Evolutionary conservation across 2,113 vertebrate species (phyloP).

Genomic region (Bungarus multicinctus): DNA sequence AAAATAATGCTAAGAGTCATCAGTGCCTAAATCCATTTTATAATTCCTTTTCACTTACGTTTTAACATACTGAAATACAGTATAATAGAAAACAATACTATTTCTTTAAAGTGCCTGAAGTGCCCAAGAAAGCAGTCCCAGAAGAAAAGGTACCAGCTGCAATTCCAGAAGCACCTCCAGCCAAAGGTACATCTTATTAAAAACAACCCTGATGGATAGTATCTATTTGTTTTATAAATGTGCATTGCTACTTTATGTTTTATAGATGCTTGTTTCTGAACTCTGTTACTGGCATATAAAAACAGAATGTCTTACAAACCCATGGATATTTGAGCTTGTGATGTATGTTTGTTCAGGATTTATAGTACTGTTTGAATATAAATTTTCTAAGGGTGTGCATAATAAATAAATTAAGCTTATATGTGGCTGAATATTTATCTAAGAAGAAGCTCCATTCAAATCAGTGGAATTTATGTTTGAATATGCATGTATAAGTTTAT

Average conservation of each 20-base stretch:
- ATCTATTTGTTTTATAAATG: background rate
- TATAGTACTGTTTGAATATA: background rate
- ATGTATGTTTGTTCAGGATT: background rate
- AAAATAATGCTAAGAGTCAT: background rate
- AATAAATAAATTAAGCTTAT: background rate
- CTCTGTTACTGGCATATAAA: background rate
- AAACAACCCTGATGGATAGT: background rate
- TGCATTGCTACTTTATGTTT: background rate
- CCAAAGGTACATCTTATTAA: conserved; percentile 46
- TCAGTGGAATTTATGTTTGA: background rate
- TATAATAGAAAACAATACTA: conserved; percentile 41
- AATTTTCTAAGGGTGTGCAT: background rate
- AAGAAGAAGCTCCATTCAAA: background rate
- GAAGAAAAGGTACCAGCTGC: conserved; percentile 33
- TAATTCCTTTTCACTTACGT: background rate
- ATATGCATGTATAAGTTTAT: background rate
- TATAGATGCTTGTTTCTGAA: background rate
- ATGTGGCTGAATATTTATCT: background rate
- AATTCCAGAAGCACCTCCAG: conserved; percentile 41
- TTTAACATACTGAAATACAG: conserved; percentile 15
- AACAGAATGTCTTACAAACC: background rate
- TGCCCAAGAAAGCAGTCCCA: conserved; percentile 46
- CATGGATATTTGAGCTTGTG: background rate
- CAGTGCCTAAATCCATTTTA: background rate
- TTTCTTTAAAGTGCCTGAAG: conserved; percentile 62